These are phyloP conservation scores for Gambelia wislizenii DNA, from an alignment of 2,797 vertebrate species.

Conservation along the genomic window DNA sequence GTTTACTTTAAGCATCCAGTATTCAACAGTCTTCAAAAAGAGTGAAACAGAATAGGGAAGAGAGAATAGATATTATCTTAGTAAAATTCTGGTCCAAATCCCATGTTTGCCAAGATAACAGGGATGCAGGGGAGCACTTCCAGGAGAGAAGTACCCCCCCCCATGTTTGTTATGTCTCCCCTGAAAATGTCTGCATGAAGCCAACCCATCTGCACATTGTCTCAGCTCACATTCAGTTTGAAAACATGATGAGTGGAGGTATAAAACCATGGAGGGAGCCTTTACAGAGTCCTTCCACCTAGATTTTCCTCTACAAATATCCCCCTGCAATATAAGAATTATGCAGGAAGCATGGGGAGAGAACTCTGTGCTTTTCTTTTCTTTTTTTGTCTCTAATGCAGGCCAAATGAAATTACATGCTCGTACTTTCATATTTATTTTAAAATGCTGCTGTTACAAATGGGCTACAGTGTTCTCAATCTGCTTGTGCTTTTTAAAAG, in stretches of 20 bases:
- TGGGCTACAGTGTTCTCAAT: background rate
- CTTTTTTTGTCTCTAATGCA: background rate
- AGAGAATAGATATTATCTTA: background rate
- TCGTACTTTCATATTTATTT: background rate
- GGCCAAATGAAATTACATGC: background rate
- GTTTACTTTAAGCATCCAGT: background rate
- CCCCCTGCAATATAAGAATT: background rate
- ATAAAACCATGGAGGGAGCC: background rate
- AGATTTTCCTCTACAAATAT: background rate
- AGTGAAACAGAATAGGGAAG: background rate
- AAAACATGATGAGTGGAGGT: too few species aligned
- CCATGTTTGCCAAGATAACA: background rate
- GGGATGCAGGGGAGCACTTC: background rate
- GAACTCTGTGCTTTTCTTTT: background rate
- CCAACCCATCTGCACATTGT: too few species aligned
- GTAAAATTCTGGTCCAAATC: background rate
- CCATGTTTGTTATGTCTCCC: background rate
- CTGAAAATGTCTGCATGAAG: background rate
- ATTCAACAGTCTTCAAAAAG: background rate
- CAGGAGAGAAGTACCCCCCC: too few species aligned
- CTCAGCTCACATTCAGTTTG: background rate
- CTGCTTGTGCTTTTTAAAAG: background rate
- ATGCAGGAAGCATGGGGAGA: too few species aligned
- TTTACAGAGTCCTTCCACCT: background rate
- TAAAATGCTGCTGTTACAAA: constrained; percentile 20